Evolutionary conservation across 2,797 vertebrate species (phyloP).

Genomic region (Arnoldichthys spilopterus): DNA sequence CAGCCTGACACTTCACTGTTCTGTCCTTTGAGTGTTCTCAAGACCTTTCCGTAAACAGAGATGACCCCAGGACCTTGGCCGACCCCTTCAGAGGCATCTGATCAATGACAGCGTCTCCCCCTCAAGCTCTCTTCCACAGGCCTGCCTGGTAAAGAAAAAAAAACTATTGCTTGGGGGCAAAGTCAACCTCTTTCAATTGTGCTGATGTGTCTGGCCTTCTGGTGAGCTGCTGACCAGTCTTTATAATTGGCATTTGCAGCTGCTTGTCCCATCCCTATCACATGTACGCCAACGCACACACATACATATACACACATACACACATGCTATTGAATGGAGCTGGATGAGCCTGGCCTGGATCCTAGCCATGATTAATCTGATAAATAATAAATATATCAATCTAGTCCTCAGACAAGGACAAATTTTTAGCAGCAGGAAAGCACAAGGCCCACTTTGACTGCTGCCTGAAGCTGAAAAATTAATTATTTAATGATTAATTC

Average conservation of each 20-base stretch:
- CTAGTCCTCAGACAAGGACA: constrained; percentile 99
- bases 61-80: constrained; percentile 79
- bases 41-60: constrained; percentile 80
- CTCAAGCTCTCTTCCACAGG: constrained; percentile 53
- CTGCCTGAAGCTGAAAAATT: constrained; percentile 94
- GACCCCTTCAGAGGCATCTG: constrained; percentile 72
- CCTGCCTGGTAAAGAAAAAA: constrained; percentile 69
- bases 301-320: constrained; percentile 29
- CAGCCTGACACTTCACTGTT: constrained; percentile 66
- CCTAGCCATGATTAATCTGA: constrained; percentile 99
- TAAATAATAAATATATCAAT: constrained; percentile 99
- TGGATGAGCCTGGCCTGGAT: constrained; percentile 83
- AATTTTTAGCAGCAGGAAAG: constrained; percentile 98
- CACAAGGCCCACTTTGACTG: constrained; percentile 90
- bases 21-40: constrained; percentile 69
- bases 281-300: constrained; percentile 35
- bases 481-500: constrained; percentile 99
- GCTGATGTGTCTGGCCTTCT: constrained; percentile 61
- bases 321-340: constrained; percentile 39
- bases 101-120: constrained; percentile 74
- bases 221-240: constrained; percentile 75
- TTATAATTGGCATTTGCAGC: constrained; percentile 77
- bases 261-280: constrained; percentile 54
- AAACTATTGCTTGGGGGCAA: constrained; percentile 66
- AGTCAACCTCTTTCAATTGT: constrained; percentile 54